Base-by-base conservation (phyloP, 2,113 vertebrate species). In the Martes martes region DNA sequence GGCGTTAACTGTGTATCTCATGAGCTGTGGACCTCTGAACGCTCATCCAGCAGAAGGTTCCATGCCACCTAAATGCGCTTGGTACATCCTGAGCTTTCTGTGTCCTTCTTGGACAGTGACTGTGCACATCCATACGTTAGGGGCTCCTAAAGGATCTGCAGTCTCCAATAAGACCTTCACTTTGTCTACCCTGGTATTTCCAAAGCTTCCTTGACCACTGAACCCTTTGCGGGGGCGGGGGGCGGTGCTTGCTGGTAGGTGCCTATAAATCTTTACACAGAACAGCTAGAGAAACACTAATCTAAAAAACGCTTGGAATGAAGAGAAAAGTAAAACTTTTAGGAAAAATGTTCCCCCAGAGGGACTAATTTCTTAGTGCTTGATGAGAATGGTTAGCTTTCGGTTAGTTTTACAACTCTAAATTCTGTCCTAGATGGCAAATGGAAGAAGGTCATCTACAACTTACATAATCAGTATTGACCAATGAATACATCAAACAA, bases 401-500 rank as follows among this genome's bases (percentile, higher is more conserved):
- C 61, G 3, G 83, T 95, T 95, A 73, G 26, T 89, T 96, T 93
- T 86, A 15, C 85, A 93, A 55, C 80, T 90, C 80, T 95, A 94
- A 94, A 97, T 86, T 94, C 59, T 95, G n/a, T 84, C 80, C 84
- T 93, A 67, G 52, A 73, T 96, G 97, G 74, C 89, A 81, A 85
- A 78, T 94, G 28, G 88, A 86, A 87, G 57, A 95, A 65, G 73
- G 95, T 92, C 61, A 78, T 92, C 92, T 92, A 95, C 61, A 78
- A 96, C 95, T 95, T 96, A 87, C 74, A 65, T 96, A 90, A 96
- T 94, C 76, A 82, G 63, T 96, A 95, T 88, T 95, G 95, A 96
- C 87, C 14, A 8, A 82, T 59, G 96, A 84, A 87, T 96, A 24
- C 24, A 95, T 96, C 92, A 95, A 69, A 83, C 47, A 59, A 91